phyloP scores from a whole-genome alignment of 2,888 invertebrate species.

The Poecilus cupreus region DNA sequence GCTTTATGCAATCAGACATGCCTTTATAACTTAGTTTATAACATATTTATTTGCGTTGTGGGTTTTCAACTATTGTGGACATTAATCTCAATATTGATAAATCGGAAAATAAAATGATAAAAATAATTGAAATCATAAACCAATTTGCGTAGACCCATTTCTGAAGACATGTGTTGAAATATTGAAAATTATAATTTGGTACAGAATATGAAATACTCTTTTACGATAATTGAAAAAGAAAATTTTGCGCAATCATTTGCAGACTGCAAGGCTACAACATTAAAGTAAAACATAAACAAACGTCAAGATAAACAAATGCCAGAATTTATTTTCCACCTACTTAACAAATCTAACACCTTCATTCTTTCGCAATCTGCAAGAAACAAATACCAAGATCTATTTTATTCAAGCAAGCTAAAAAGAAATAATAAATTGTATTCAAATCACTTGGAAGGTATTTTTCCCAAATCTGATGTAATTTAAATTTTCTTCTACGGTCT shows the following conservation, averaged over 20 bases:
- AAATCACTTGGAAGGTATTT: not conserved
- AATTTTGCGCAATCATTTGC: not conserved
- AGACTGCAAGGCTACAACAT: not conserved
- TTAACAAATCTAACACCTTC: not conserved
- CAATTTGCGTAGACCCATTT: too few relatives aligned
- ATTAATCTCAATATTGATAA: too few relatives aligned
- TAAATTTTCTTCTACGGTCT: conserved; percentile 6
- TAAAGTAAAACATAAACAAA: conserved; percentile 13
- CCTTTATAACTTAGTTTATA: too few relatives aligned
- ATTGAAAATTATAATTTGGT: not conserved
- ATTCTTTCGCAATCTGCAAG: not conserved
- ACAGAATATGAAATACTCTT: not conserved
- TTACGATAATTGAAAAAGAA: not conserved
- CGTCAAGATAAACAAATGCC: conserved; percentile 8
- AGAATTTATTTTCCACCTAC: not conserved
- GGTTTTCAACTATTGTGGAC: too few relatives aligned
- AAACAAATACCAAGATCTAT: not conserved
- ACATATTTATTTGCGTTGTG: too few relatives aligned
- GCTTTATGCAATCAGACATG: too few relatives aligned
- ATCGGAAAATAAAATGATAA: too few relatives aligned
- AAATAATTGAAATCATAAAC: too few relatives aligned
- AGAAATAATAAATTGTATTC: conserved; percentile 1
- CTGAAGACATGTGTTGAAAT: too few relatives aligned
- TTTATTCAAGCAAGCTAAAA: not conserved
- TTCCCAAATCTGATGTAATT: not conserved